Conservation (phyloP, 2,888 invertebrate genomes). For the Plemyria rubiginata region DNA sequence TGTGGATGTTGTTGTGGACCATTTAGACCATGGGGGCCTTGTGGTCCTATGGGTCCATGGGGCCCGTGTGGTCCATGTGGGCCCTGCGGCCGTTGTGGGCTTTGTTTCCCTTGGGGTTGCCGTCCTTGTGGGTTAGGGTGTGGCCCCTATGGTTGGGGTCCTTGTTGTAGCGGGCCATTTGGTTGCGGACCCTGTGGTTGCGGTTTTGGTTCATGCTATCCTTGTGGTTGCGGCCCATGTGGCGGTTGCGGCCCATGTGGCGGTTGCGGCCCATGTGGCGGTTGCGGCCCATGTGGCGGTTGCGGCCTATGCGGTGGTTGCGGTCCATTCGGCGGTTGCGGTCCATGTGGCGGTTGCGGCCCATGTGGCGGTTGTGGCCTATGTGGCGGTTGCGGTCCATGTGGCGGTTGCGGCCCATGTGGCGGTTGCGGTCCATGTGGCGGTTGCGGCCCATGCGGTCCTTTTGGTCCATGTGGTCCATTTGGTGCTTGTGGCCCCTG, state of each 20-base stretch:
- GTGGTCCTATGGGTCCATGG: conserved; percentile 37
- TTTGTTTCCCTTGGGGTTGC: conserved; percentile 5
- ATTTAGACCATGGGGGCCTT: conserved; percentile 37
- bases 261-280: conserved; percentile 48
- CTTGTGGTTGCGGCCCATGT: conserved; percentile 40
- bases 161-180: background rate
- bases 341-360: conserved; percentile 51
- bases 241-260: conserved; percentile 43
- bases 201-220: conserved; percentile 6
- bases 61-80: conserved; percentile 36
- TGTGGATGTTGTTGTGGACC: conserved; percentile 21
- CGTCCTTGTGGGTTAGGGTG: background rate
- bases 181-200: background rate
- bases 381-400: conserved; percentile 39
- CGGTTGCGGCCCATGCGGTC: conserved; percentile 40
- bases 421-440: conserved; percentile 40
- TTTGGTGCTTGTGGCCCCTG: conserved; percentile 38
- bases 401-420: conserved; percentile 30
- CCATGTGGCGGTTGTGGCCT: conserved; percentile 51
- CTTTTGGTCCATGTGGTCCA: conserved; percentile 16
- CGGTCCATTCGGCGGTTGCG: conserved; percentile 47
- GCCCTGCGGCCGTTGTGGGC: conserved; percentile 32
- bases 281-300: conserved; percentile 55
- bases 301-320: conserved; percentile 55
- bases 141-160: conserved; percentile 12